Percentiles rank a stretch among this genome's conserved stretches.
Conservation (phyloP, 2,113 vertebrate genomes). For the Perca fluviatilis region DNA sequence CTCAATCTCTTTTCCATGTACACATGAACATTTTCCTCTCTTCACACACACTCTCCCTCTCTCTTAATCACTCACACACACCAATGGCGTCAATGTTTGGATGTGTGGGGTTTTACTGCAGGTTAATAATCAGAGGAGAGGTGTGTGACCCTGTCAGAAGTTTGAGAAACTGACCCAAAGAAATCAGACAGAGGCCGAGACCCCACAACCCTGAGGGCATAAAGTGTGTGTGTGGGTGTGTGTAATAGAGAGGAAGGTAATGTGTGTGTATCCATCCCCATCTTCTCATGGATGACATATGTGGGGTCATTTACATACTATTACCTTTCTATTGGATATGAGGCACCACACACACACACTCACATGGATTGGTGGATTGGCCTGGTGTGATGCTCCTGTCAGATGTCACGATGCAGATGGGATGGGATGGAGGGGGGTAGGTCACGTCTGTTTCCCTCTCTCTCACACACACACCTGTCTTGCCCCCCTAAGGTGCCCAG, state of each 20-base stretch:
- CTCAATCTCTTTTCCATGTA: slow-evolving; percentile 40
- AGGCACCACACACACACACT: slow-evolving; percentile 33
- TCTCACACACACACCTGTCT: slow-evolving; percentile 67
- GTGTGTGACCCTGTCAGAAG: slow-evolving; percentile 83
- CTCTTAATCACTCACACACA: slow-evolving; percentile 50
- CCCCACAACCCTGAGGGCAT: slow-evolving; percentile 73
- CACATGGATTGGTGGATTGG: slow-evolving; percentile 47
- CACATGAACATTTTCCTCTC: slow-evolving; percentile 33
- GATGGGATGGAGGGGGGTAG: slow-evolving; percentile 73
- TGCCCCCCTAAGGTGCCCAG: slow-evolving; percentile 68
- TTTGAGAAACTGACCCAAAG: slow-evolving; percentile 82
- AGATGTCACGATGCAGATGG: slow-evolving; percentile 83
- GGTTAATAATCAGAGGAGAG: slow-evolving; percentile 81
- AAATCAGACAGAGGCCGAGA: slow-evolving; percentile 78
- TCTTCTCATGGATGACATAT: slow-evolving; percentile 72
- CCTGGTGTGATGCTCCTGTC: slow-evolving; percentile 79
- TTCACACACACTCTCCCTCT: slow-evolving; percentile 14
- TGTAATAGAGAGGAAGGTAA: slow-evolving; percentile 6
- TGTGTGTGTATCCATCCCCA: slow-evolving; percentile 65
- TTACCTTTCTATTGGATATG: slow-evolving; percentile 70
- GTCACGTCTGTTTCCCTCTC: slow-evolving; percentile 73
- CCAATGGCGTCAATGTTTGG: slow-evolving; percentile 55
- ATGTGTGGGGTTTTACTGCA: slow-evolving; percentile 63
- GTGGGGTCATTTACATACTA: slow-evolving; percentile 81
- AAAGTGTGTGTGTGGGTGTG: slow-evolving; percentile 44